A percentile compares a stretch with the other conserved stretches of the same genome.
phyloP scores from a whole-genome alignment of 2,888 invertebrate genomes.

The Neocrepidodera transversa region DNA sequence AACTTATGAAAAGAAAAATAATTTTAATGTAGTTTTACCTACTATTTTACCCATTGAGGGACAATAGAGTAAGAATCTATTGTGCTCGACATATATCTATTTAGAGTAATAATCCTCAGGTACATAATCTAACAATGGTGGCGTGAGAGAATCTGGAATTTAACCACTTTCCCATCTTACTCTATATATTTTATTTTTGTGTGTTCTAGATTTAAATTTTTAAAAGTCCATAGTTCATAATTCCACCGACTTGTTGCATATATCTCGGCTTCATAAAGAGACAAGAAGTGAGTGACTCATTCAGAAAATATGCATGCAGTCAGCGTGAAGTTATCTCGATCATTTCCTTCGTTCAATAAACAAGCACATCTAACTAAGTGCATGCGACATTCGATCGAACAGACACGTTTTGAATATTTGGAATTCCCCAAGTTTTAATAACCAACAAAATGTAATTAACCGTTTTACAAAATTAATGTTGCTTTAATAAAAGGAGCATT shows the following conservation, averaged over 20 bases:
- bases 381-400: not conserved
- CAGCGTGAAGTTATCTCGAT: constrained; percentile 20
- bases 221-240: not conserved
- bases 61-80: constrained; percentile 13
- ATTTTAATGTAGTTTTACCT: not conserved
- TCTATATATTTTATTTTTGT: not conserved
- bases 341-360: constrained; percentile 17
- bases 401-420: constrained; percentile 7
- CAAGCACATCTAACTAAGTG: not conserved
- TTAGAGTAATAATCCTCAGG: constrained; percentile 15
- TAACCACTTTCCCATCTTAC: constrained; percentile 4
- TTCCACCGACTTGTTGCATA: not conserved
- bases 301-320: constrained; percentile 1
- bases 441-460: too few relatives aligned
- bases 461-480: too few relatives aligned
- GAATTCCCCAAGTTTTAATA: constrained; percentile 5
- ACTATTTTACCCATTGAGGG: not conserved
- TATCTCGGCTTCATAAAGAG: not conserved
- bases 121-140: constrained; percentile 16
- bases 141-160: constrained; percentile 10
- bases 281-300: not conserved
- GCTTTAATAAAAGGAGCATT: too few relatives aligned
- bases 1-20: not conserved
- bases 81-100: constrained; percentile 3
- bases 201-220: not conserved